A percentile compares a stretch with the other conserved stretches of the same genome.
These are phyloP conservation scores for Oenanthe melanoleuca DNA, from an alignment of 2,113 vertebrate genomes.

Conservation along the genomic window DNA sequence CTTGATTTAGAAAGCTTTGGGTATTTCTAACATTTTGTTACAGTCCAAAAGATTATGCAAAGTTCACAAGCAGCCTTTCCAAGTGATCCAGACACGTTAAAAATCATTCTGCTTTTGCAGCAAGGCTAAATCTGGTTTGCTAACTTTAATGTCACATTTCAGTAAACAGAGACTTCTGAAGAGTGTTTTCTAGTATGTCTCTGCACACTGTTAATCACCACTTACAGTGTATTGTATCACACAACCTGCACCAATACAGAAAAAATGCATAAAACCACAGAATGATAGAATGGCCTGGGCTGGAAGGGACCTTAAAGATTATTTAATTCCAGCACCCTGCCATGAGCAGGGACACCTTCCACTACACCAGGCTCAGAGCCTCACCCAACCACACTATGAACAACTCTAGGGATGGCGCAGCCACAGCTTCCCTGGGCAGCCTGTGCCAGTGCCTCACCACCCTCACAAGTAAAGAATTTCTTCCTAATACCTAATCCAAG, in stretches of 20 bases:
- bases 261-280: background rate
- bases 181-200: background rate
- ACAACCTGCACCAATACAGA: background rate
- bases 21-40: background rate
- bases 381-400: background rate
- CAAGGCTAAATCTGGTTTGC: background rate
- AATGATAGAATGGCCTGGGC: background rate
- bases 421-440: background rate
- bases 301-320: background rate
- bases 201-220: background rate
- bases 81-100: background rate
- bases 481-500: background rate
- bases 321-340: fast-evolving
- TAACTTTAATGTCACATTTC: background rate
- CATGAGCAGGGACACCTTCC: background rate
- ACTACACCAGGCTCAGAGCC: background rate
- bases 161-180: background rate
- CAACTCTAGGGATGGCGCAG: background rate
- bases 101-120: background rate
- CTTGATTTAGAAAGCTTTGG: background rate
- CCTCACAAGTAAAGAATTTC: background rate
- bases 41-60: background rate
- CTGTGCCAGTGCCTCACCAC: background rate
- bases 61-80: background rate
- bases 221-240: background rate